These are phyloP conservation scores for Falco novaeseelandiae DNA, from an alignment of 2,797 vertebrate genomes.

Conservation along the genomic window DNA sequence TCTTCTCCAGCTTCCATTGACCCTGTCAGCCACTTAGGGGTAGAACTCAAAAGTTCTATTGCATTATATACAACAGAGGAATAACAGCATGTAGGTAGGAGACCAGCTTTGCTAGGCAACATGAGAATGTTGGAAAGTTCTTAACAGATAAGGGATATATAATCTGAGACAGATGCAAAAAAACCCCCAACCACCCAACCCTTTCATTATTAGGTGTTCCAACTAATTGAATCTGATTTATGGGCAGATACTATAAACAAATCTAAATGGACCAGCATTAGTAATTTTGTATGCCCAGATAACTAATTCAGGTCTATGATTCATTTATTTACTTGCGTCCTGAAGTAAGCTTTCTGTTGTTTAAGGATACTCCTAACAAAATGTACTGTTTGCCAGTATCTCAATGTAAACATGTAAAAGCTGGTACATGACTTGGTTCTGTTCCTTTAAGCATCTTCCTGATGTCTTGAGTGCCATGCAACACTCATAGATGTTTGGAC, in stretches of 20 bases:
- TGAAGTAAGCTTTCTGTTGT: background rate
- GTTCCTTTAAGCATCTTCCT: background rate
- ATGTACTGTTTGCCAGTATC: background rate
- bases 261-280: background rate
- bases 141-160: background rate
- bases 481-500: background rate
- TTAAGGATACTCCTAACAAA: background rate
- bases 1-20: background rate
- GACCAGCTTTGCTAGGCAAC: background rate
- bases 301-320: background rate
- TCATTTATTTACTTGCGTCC: background rate
- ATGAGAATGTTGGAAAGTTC: constrained; percentile 13
- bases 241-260: background rate
- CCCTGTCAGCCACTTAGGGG: background rate
- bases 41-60: background rate
- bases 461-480: background rate
- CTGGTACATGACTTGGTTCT: background rate
- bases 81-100: background rate
- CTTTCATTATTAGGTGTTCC: constrained; percentile 42
- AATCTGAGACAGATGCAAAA: background rate
- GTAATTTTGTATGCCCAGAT: background rate
- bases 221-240: constrained; percentile 22
- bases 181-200: background rate
- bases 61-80: background rate
- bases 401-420: background rate